These are phyloP conservation scores for Leptocoma aspasia DNA, from an alignment of 2,113 vertebrate species.

Conservation along the genomic window DNA sequence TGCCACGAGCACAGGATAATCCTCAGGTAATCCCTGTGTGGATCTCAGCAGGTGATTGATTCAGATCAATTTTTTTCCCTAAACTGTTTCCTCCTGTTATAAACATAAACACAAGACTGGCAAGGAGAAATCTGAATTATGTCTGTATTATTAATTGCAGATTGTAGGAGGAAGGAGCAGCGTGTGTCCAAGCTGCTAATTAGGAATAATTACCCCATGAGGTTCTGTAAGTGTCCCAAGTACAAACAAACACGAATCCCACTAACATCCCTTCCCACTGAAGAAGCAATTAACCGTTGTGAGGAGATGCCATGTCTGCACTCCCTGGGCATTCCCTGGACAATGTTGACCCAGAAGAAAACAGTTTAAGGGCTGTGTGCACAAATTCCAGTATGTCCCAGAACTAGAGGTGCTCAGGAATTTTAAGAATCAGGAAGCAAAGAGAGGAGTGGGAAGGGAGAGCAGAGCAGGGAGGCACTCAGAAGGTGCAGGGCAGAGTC, in stretches of 20 bases:
- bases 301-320: background rate
- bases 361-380: background rate
- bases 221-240: background rate
- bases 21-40: background rate
- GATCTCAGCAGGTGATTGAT: conserved; percentile 24
- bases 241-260: background rate
- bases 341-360: background rate
- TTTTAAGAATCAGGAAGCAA: background rate
- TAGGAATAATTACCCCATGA: conserved; percentile 42
- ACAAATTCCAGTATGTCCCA: background rate
- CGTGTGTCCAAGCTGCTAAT: conserved; percentile 29
- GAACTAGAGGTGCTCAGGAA: background rate
- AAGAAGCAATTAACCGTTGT: background rate
- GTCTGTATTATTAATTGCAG: background rate
- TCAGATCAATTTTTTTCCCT: background rate
- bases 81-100: background rate
- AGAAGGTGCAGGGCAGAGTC: background rate
- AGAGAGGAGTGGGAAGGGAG: background rate
- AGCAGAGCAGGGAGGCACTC: background rate
- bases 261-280: background rate
- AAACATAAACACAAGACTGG: background rate
- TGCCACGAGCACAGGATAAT: background rate
- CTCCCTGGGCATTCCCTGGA: background rate
- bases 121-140: background rate
- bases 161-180: background rate